Conservation (phyloP, 1,140 invertebrate species). For the Latrodectus geometricus region DNA sequence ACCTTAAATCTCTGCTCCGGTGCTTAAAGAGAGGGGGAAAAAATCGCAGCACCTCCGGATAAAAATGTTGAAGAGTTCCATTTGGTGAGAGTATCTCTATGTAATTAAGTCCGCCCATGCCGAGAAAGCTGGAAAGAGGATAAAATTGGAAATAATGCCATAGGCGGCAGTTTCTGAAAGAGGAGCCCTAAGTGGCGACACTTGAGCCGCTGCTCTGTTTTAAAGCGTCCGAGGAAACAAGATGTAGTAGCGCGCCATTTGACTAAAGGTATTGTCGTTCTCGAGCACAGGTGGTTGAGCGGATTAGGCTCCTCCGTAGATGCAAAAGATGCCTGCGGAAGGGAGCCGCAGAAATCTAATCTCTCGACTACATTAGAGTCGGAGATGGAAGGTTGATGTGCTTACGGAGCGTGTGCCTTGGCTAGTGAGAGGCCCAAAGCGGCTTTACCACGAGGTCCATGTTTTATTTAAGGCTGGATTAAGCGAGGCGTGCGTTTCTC, state of each 20-base stretch:
- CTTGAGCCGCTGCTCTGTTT: conserved; percentile 50
- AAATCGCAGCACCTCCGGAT: neutral
- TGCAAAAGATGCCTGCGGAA: neutral
- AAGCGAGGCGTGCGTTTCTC: conserved; percentile 45
- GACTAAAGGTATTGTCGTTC: conserved; percentile 59
- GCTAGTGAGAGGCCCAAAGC: conserved; percentile 59
- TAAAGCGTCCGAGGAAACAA: conserved; percentile 51
- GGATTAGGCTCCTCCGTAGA: conserved; percentile 31
- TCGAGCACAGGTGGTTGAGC: conserved; percentile 59
- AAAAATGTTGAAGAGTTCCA: neutral
- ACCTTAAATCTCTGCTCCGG: neutral
- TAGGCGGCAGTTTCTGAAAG: conserved; percentile 31
- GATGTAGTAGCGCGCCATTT: conserved; percentile 54
- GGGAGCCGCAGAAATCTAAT: conserved; percentile 54
- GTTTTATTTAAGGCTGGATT: conserved; percentile 63
- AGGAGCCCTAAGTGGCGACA: conserved; percentile 51
- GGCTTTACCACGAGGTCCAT: conserved; percentile 59
- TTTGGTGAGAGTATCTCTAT: neutral
- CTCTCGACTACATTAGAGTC: conserved; percentile 60
- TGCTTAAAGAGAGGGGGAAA: neutral
- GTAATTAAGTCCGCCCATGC: conserved; percentile 24
- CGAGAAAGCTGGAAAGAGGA: conserved; percentile 34
- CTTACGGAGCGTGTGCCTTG: conserved; percentile 15
- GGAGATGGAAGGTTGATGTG: conserved; percentile 57
- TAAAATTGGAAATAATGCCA: conserved; percentile 33